phyloP scores from a whole-genome alignment of 2,113 vertebrate genomes.

The Camelus dromedarius region DNA sequence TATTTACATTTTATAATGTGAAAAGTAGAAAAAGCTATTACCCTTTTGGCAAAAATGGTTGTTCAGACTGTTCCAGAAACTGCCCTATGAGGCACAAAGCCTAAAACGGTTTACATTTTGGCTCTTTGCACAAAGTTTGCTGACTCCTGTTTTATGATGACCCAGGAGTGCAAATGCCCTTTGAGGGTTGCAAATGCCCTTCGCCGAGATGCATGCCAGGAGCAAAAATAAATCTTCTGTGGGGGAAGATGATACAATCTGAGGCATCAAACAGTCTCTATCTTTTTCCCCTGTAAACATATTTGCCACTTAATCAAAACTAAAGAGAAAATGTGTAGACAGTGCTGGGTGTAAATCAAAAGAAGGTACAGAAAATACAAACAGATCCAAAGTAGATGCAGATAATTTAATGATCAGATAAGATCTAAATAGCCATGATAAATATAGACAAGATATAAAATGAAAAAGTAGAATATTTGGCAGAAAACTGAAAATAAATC shows the following conservation, averaged over 20 bases:
- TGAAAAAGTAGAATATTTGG: background rate
- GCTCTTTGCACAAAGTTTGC: background rate
- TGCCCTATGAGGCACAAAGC: background rate
- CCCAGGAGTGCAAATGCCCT: background rate
- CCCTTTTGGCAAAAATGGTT: background rate
- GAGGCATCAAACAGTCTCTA: background rate
- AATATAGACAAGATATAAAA: background rate
- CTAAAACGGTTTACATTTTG: background rate
- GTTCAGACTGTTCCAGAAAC: background rate
- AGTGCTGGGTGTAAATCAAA: background rate
- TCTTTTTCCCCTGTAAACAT: background rate
- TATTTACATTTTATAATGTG: background rate
- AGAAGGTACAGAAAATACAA: background rate
- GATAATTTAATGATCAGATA: background rate
- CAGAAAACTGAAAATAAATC: background rate
- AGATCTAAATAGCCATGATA: background rate
- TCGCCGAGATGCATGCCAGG: background rate
- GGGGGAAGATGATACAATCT: background rate
- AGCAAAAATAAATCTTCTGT: background rate
- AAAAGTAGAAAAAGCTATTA: background rate
- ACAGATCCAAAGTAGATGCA: background rate
- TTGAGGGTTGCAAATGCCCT: too few relatives aligned
- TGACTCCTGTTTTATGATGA: background rate
- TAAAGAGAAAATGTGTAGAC: background rate
- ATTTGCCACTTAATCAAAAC: background rate